Conservation (phyloP, 2,888 invertebrate genomes). For the Uloborus plumipes region DNA sequence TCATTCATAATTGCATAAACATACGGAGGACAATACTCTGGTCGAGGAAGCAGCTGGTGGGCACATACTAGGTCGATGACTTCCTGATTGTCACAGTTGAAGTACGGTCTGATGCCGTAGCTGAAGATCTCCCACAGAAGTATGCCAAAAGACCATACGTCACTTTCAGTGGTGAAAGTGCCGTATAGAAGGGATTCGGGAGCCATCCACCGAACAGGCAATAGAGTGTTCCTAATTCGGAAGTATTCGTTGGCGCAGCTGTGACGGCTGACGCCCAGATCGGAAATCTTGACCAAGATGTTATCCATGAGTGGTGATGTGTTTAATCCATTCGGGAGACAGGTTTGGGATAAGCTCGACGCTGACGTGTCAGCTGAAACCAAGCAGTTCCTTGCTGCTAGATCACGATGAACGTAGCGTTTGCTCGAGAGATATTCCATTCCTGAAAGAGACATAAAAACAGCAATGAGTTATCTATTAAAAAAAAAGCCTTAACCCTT, state of each 20-base stretch:
- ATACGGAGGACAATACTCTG: conserved; percentile 90
- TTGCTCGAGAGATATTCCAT: conserved; percentile 78
- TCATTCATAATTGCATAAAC: conserved; percentile 97
- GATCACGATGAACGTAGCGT: conserved; percentile 95
- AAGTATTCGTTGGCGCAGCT: conserved; percentile 94
- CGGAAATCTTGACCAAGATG: conserved; percentile 95
- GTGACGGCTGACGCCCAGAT: conserved; percentile 93
- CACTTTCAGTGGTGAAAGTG: conserved; percentile 96
- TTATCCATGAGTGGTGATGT: conserved; percentile 76
- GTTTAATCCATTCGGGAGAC: conserved; percentile 12
- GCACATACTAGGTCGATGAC: conserved; percentile 97
- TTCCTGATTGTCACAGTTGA: conserved; percentile 94
- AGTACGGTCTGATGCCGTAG: conserved; percentile 96
- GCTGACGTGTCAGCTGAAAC: conserved; percentile 80
- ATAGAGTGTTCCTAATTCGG: conserved; percentile 90
- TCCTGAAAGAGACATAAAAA: conserved; percentile 68
- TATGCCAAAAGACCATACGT: conserved; percentile 99
- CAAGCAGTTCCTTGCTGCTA: conserved; percentile 95
- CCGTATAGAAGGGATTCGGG: conserved; percentile 97
- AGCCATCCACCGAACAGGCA: conserved; percentile 99
- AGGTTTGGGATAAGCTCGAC: conserved; percentile 39
- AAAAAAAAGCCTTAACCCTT: too few relatives aligned
- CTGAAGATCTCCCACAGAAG: conserved; percentile 99
- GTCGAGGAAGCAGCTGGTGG: conserved; percentile 91
- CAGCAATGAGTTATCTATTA: too few relatives aligned